Percentiles rank a stretch among this genome's conserved stretches.
Conservation (phyloP, 2,797 vertebrate genomes). For the Phrynocephalus forsythii region DNA sequence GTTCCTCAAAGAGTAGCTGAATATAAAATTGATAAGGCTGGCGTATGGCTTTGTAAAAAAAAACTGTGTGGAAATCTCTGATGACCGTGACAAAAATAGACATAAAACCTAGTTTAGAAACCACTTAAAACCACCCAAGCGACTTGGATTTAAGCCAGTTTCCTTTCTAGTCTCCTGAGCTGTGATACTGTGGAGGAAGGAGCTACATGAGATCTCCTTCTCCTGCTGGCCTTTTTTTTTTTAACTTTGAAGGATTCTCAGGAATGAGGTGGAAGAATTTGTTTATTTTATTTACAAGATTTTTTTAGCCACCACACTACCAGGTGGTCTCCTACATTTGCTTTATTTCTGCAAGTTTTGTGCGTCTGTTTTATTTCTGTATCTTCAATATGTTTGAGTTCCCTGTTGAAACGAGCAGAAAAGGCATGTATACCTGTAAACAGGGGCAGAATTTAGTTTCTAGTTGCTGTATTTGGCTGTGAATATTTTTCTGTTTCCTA, state of each 20-base stretch:
- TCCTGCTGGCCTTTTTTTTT: neutral
- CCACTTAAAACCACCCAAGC: neutral
- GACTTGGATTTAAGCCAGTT: neutral
- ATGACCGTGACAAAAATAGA: neutral
- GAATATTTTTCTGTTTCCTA: neutral
- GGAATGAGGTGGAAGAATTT: neutral
- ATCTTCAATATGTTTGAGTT: neutral
- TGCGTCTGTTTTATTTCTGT: no score
- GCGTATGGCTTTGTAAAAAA: neutral
- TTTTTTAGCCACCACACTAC: no score
- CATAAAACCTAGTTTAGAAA: neutral
- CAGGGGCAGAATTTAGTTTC: neutral
- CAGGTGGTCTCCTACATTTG: no score
- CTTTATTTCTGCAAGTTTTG: neutral
- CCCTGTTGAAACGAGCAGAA: neutral
- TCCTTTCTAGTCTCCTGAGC: slow-evolving; percentile 1
- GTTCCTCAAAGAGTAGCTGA: neutral
- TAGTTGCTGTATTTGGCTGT: neutral
- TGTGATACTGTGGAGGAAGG: neutral
- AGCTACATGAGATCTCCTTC: neutral
- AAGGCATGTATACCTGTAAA: neutral
- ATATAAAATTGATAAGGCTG: neutral
- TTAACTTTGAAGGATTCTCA: neutral
- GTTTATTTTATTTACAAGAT: no score
- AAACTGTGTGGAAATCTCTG: neutral